Base-by-base conservation (phyloP, 2,888 invertebrate species). In the Acanthosoma haemorrhoidale region DNA sequence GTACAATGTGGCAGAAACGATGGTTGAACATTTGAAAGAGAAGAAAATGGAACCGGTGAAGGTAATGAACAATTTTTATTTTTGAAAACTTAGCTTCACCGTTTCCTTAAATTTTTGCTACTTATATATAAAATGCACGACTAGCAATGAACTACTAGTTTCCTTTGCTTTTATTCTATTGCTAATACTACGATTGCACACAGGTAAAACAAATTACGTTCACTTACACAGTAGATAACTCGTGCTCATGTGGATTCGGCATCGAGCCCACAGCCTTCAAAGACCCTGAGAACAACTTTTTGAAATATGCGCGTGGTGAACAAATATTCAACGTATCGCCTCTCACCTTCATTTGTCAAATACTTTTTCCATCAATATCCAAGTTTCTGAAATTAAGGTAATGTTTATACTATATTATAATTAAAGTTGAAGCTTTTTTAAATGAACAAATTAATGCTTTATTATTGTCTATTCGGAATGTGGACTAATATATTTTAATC, bases 201-300 rank as follows among this genome's bases (percentile, higher is more conserved):
- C n/a, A 58, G 67, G 43, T 15, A 16, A 66, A 38, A 39, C 18
- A 38, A 59, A 59, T 13, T 58, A 67, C 34, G 18, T 51, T 31
- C 41, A 25, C 31, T 41, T 67, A 32, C 57, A 41, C 39, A n/a
- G 31, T 25, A 60, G 67, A n/a, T 59, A 70, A 31, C 21, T 59
- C 57, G 31, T 70, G 51, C 2, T 25, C 51, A n/a, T 51, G 51
- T n/a, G 51, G 51, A n/a, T 51, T 51, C n/a, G 51, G 51, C 13
- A 25, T 25, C 13, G 51, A 51, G n/a, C 51, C 51, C 2, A 51
- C 3, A 3, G 51, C 51, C 1, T 51, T 51, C n/a, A 51, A 21
- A 2, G 51, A 51, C 5, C 51, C 51, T 4, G 51, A 51, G 11
- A 51, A 51, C 51, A 51, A 25, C n/a, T 51, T 51, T 25, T 21